Conservation (phyloP, 2,888 invertebrate species). For the Mactromeris polynyma region DNA sequence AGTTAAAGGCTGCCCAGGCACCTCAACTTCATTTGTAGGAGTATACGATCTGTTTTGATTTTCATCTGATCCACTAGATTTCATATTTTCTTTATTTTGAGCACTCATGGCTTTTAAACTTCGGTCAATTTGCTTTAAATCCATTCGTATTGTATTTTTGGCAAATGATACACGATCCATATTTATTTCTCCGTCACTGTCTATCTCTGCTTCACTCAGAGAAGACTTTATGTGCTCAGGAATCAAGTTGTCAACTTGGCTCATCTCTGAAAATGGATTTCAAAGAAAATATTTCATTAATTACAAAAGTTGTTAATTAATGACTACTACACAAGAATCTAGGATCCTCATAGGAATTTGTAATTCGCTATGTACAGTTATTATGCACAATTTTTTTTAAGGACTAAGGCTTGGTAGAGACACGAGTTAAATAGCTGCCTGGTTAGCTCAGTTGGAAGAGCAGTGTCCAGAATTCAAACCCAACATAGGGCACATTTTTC, state of each 20-base stretch:
- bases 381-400: no score
- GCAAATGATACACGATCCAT: slow-evolving; percentile 75
- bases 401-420: no score
- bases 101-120: slow-evolving; percentile 59
- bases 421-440: no score
- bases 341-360: no score
- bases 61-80: slow-evolving; percentile 42
- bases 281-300: background rate
- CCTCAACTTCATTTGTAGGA: slow-evolving; percentile 67
- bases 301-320: background rate
- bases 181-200: slow-evolving; percentile 72
- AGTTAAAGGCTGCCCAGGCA: slow-evolving; percentile 88
- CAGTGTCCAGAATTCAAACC: no score
- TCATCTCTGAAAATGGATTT: slow-evolving; percentile 73
- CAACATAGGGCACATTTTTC: no score
- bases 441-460: no score
- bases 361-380: no score
- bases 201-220: slow-evolving; percentile 64
- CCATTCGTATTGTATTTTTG: slow-evolving; percentile 69
- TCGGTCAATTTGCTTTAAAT: slow-evolving; percentile 63
- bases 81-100: slow-evolving; percentile 68
- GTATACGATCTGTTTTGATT: slow-evolving; percentile 68
- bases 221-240: slow-evolving; percentile 69
- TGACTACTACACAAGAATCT: no score
- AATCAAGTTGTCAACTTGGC: slow-evolving; percentile 69